Evolutionary conservation across 2,113 vertebrate genomes (phyloP).

Genomic region (Odocoileus virginianus): DNA sequence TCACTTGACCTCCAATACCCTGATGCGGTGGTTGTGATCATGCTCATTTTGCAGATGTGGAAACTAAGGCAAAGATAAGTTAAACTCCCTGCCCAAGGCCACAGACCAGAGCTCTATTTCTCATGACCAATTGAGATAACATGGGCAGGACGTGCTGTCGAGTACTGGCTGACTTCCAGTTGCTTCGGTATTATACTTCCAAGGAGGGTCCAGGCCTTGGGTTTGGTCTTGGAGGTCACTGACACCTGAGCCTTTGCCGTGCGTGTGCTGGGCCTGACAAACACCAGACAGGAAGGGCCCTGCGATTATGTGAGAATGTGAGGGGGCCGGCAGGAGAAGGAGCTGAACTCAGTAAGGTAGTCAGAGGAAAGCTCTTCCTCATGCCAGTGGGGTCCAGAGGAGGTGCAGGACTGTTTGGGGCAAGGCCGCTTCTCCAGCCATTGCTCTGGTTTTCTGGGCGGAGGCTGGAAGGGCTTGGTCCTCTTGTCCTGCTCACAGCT

Average conservation of each 20-base stretch:
- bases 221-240: not conserved
- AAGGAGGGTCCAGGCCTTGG: not conserved
- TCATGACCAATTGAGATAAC: too few relatives aligned
- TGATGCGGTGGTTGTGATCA: not conserved
- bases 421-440: not conserved
- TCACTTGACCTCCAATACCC: not conserved
- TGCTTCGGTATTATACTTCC: not conserved
- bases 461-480: not conserved
- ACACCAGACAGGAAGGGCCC: not conserved
- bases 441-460: constrained; percentile 9
- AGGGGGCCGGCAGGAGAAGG: not conserved
- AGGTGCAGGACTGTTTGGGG: not conserved
- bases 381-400: not conserved
- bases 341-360: not conserved
- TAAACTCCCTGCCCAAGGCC: not conserved
- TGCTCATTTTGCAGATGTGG: not conserved
- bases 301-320: not conserved
- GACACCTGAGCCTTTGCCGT: not conserved
- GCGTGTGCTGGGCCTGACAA: not conserved
- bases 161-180: not conserved
- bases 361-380: not conserved
- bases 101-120: not conserved
- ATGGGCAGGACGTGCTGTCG: not conserved
- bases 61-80: not conserved
- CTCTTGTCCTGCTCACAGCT: not conserved